A percentile compares a stretch with the other conserved stretches of the same genome.
Conservation (phyloP, 1,140 invertebrate species). For the Megalopta genalis region DNA sequence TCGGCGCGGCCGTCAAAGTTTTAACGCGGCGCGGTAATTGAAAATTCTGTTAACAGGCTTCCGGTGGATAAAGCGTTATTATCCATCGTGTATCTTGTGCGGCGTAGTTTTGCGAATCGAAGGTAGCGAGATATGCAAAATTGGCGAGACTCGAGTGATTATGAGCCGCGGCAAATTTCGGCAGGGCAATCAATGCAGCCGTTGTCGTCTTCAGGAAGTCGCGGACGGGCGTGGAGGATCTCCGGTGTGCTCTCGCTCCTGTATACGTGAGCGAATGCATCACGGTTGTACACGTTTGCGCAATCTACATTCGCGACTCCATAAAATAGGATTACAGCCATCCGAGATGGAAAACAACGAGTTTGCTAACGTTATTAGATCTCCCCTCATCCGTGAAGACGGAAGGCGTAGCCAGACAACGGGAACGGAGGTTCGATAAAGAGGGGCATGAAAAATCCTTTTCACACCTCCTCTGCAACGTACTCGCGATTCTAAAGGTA, state of each 20-base stretch:
- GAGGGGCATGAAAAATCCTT: constrained; percentile 39
- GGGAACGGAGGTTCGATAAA: constrained; percentile 14
- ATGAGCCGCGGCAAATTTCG: neutral
- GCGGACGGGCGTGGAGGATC: neutral
- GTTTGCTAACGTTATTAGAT: constrained; percentile 71
- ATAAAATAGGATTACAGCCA: constrained; percentile 59
- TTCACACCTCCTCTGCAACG: too few species aligned
- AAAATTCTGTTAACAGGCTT: too few species aligned
- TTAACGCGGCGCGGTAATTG: too few species aligned
- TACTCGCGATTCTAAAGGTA: too few species aligned
- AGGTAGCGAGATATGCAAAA: too few species aligned
- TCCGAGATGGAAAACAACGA: constrained; percentile 65
- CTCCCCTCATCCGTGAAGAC: constrained; percentile 65
- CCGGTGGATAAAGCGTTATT: too few species aligned
- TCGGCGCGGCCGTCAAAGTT: too few species aligned
- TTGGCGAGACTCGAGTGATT: too few species aligned
- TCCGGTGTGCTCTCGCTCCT: neutral
- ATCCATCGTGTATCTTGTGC: too few species aligned
- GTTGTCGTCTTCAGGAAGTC: neutral
- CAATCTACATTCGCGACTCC: constrained; percentile 54
- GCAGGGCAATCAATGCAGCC: constrained; percentile 1
- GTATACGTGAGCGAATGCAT: neutral
- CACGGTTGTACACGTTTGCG: constrained; percentile 11
- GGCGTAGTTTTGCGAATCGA: too few species aligned
- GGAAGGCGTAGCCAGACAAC: constrained; percentile 39